phyloP scores from a whole-genome alignment of 2,113 vertebrate genomes.

The Phylloscopus trochiloides region DNA sequence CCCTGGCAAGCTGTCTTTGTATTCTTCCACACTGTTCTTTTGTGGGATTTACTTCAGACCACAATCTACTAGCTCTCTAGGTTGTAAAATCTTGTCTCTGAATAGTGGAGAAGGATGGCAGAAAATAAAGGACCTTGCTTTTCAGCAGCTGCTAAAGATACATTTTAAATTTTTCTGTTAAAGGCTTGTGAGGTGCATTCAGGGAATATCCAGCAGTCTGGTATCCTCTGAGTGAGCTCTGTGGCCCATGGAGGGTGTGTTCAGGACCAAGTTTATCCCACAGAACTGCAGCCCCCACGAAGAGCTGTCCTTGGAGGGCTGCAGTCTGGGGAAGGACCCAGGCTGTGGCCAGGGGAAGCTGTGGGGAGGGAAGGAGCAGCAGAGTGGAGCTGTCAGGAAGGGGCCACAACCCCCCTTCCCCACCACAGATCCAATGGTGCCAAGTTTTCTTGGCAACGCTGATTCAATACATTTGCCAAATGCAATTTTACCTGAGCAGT shows the following conservation, averaged over 20 bases:
- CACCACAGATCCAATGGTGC: background rate
- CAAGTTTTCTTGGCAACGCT: background rate
- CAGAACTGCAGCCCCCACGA: background rate
- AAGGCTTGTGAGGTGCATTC: background rate
- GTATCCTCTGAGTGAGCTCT: background rate
- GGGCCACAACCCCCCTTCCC: background rate
- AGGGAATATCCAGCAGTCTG: background rate
- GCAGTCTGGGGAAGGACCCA: background rate
- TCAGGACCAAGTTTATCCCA: background rate
- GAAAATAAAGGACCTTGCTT: background rate
- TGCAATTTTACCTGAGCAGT: constrained; percentile 2
- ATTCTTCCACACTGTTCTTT: background rate
- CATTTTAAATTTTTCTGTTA: background rate
- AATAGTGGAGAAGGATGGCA: background rate
- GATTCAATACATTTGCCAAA: background rate
- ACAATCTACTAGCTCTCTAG: background rate
- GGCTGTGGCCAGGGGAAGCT: background rate
- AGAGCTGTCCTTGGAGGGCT: background rate
- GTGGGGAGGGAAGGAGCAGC: background rate
- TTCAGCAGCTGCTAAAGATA: background rate
- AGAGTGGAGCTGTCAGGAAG: background rate
- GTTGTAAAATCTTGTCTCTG: background rate
- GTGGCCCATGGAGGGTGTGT: rapidly evolving
- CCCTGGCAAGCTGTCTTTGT: background rate
- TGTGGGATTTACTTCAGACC: background rate